Conservation (phyloP, 2,113 vertebrate genomes). For the Lycocorax pyrrhopterus region DNA sequence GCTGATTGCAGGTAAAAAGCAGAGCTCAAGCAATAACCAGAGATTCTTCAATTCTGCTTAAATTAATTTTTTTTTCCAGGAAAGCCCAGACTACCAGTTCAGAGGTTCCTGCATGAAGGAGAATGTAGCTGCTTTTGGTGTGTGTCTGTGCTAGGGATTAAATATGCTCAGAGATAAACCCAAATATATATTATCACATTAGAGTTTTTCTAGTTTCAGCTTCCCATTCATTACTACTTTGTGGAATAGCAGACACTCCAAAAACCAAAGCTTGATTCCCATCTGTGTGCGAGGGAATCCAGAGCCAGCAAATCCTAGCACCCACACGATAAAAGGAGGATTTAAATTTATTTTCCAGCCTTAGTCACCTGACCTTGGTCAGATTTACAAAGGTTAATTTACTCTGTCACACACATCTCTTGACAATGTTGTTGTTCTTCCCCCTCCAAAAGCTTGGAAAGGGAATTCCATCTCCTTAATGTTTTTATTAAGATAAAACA, state of each 20-base stretch:
- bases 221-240: neutral
- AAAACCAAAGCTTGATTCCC: neutral
- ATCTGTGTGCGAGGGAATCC: neutral
- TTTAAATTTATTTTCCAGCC: neutral
- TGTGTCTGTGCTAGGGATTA: neutral
- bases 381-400: neutral
- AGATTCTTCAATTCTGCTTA: neutral
- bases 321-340: neutral
- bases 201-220: neutral
- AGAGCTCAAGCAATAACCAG: neutral
- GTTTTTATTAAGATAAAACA: conserved; percentile 13
- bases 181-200: neutral
- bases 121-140: neutral
- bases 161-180: neutral
- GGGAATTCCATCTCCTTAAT: neutral
- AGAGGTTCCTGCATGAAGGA: neutral
- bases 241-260: neutral
- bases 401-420: neutral
- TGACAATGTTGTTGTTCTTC: neutral
- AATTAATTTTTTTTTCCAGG: neutral
- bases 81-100: neutral
- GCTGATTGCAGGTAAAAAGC: neutral
- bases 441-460: neutral
- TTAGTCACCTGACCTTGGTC: neutral
- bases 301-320: neutral